phyloP scores from a whole-genome alignment of 1,140 invertebrate species.

The Anagrus nilaparvatae region DNA sequence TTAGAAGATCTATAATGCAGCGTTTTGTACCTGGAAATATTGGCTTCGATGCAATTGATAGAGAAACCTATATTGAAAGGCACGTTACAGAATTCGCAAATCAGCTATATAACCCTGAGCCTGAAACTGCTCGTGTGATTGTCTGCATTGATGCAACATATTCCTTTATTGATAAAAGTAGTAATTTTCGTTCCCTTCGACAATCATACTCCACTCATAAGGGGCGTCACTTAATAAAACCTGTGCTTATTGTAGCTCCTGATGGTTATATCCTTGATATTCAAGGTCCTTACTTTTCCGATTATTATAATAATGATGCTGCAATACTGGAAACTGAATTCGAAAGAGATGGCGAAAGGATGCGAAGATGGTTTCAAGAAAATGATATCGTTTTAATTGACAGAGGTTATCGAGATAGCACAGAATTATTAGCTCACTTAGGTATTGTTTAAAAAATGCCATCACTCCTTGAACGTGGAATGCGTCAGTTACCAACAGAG shows the following conservation, averaged over 20 bases:
- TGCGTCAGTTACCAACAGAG: constrained; percentile 9
- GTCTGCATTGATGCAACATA: constrained; percentile 8
- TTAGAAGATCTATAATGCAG: constrained; percentile 6
- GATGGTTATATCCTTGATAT: constrained; percentile 15
- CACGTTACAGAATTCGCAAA: constrained; percentile 11
- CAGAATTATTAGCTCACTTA: background rate
- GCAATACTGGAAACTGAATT: constrained; percentile 9
- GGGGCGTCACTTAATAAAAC: constrained; percentile 14
- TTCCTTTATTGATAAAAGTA: constrained; percentile 8
- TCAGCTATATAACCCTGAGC: constrained; percentile 8
- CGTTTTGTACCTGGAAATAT: constrained; percentile 2
- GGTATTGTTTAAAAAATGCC: constrained; percentile 9
- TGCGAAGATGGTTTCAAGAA: constrained; percentile 10
- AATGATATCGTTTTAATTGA: constrained; percentile 10
- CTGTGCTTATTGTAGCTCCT: constrained; percentile 6
- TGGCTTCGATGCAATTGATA: constrained; percentile 5
- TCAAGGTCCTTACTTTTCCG: constrained; percentile 13
- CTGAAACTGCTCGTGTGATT: constrained; percentile 5
- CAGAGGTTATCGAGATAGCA: constrained; percentile 12
- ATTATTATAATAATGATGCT: constrained; percentile 14
- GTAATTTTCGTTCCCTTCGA: constrained; percentile 9
- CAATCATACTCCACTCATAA: constrained; percentile 11
- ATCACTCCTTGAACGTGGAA: background rate
- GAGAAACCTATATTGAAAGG: constrained; percentile 5
- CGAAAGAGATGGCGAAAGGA: constrained; percentile 4